These are phyloP conservation scores for Drosophila pruinosa DNA, from an alignment of 1,140 invertebrate genomes.

Conservation along the genomic window DNA sequence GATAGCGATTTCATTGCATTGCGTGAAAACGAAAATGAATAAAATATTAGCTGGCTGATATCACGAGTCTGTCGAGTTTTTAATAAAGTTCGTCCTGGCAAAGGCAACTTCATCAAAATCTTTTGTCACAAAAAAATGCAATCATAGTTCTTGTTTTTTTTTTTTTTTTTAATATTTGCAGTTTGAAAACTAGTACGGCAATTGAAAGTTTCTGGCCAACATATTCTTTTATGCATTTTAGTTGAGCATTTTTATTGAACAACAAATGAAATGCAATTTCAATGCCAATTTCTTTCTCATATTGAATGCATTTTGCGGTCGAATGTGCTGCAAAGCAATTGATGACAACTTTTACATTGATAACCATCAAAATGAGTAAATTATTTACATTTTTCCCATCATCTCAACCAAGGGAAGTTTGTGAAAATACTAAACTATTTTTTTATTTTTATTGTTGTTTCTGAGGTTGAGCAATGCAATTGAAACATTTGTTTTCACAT, in stretches of 20 bases:
- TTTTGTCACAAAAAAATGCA: slow-evolving; percentile 39
- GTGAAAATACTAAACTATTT: background rate
- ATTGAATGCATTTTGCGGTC: slow-evolving; percentile 3
- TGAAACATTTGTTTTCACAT: background rate
- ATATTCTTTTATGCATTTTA: slow-evolving; percentile 59
- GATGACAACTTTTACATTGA: slow-evolving; percentile 9
- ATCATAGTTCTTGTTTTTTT: slow-evolving; percentile 40
- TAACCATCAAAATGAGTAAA: slow-evolving; percentile 23
- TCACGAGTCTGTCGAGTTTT: slow-evolving; percentile 47
- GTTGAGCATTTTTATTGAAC: slow-evolving; percentile 25
- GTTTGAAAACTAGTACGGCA: slow-evolving; percentile 10
- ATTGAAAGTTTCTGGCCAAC: slow-evolving; percentile 34
- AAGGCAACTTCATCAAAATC: slow-evolving; percentile 64
- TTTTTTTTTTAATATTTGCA: slow-evolving; percentile 33
- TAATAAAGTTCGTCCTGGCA: slow-evolving; percentile 63
- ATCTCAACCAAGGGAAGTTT: background rate
- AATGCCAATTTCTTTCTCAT: slow-evolving; percentile 16
- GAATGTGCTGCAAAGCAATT: slow-evolving; percentile 13
- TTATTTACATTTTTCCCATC: background rate
- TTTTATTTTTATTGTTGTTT: background rate
- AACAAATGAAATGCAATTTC: slow-evolving; percentile 47
- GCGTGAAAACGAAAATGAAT: slow-evolving; percentile 67
- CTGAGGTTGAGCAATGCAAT: background rate
- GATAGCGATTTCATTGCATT: slow-evolving; percentile 29
- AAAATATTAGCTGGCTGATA: slow-evolving; percentile 63